Base-by-base conservation (phyloP, 30 jellyfish, hydroid and myxozoan species). In the Turritopsis rubra region DNA sequence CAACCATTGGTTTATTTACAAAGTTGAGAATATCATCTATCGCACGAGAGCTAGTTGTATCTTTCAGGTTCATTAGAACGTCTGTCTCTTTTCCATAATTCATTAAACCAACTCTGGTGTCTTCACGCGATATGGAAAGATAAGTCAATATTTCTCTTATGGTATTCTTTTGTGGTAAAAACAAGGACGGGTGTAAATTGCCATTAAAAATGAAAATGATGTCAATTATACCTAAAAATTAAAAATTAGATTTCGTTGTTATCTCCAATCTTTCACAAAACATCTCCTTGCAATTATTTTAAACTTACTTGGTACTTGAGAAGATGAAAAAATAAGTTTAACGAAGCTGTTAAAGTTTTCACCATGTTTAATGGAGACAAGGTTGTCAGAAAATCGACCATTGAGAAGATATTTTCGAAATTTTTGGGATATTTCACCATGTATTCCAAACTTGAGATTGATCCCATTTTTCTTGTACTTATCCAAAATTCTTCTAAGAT, bases 141-240 rank as follows among this genome's bases (percentile, higher is more conserved):
- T 29, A n/a, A 16, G 26, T 16, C 65, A 74, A 23, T 16, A 74
- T 23, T 29, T 74, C 65, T 24, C 27, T 1, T 9, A n/a, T 70
- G 21, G 70, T n/a, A 23, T 74, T 22, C 41, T 29, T 74, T 74
- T 74, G 82, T 74, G 82, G 82, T 20, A 74, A 74, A 23, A 7
- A 23, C 30, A 27, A 68, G 19, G 77, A n/a, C 24, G 60, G 53
- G 9, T 74, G 53, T 23, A n/a, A n/a, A 74, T 74, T 29, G 13
- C 82, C 82, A 74, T 22, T 30, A 26, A 74, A 30, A 21, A 30
- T n/a, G 60, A 74, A 1, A 21, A 26, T 16, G 13, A 74, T 29
- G 82, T 74, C 82, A 20, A 30, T 7, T 23, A n/a, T 17, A 21
- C 41, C 82, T 74, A 74, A 74, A 74, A 41, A 74, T 3, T 41